Base-by-base conservation (phyloP, 2,888 invertebrate genomes). In the Coremacera marginata region DNA sequence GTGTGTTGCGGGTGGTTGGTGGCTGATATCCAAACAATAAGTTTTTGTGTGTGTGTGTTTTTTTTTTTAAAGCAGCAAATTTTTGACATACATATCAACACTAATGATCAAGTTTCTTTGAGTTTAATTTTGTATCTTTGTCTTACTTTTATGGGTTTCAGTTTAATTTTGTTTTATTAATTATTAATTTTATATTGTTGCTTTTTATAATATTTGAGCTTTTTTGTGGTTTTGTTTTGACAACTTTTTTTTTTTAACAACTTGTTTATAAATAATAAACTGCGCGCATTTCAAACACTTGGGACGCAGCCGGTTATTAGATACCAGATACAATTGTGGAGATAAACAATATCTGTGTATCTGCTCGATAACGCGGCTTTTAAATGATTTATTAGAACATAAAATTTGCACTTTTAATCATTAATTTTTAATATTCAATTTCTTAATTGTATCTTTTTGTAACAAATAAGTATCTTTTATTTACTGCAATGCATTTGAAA, bases 401-500 rank as follows among this genome's bases (percentile, higher is more conserved):
- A 44, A 7, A 11, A 11, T 44, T 44, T 44, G 11, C 57, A 60
- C 57, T 60, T 8, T 55, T 55, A 55, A 19, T 55, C 7, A 19
- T 55, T 60, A 22, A 14, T 55, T 55, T 44, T 49, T 51, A 1
- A 57, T 25, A 71, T 44, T 16, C n/a, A n/a, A n/a, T n/a, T n/a
- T n/a, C n/a, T 19, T 57, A 60, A 74, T 70, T 60, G 52, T 60
- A 14, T 49, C 44, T 63, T 55, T 51, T 68, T 68, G 34, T 70
- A 52, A 44, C 52, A 3, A 71, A 44, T 5, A n/a, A 37, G 51
- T 75, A 74, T 44, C 71, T 44, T n/a, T 75, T 77, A 63, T 27
- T 19, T 70, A 55, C 57, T 67, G 27, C 14, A 14, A 60, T n/a
- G 31, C 7, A 31, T 34, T 72, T 22, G 71, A 71, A 71, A 71